These are phyloP conservation scores for Oreocharis arfaki DNA, from an alignment of 2,113 vertebrate species.

Conservation along the genomic window DNA sequence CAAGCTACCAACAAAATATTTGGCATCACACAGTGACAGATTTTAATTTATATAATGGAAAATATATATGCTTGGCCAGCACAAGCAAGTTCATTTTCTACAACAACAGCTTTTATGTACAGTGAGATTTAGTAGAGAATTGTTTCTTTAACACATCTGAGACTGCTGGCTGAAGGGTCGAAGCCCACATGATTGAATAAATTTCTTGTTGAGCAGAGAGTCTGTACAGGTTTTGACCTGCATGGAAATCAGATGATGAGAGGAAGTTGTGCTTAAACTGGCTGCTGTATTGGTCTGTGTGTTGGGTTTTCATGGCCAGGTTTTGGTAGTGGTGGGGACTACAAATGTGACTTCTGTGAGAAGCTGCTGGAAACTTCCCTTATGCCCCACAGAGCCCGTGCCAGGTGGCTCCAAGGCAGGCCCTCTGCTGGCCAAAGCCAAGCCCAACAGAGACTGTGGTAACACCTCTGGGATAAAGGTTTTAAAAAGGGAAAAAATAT, in stretches of 20 bases:
- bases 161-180: neutral
- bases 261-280: neutral
- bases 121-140: neutral
- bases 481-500: accelerated
- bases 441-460: too few species aligned
- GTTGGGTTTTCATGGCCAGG: neutral
- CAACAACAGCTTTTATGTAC: neutral
- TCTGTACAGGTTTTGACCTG: neutral
- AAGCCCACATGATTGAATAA: neutral
- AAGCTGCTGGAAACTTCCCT: neutral
- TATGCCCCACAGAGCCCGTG: too few species aligned
- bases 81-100: neutral
- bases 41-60: neutral
- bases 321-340: neutral
- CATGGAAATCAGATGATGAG: neutral
- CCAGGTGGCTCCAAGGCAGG: neutral
- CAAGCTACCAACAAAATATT: neutral
- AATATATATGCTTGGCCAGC: neutral
- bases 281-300: neutral
- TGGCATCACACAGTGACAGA: neutral
- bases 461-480: neutral
- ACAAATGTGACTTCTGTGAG: neutral
- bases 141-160: neutral
- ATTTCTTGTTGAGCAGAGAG: neutral
- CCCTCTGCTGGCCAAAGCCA: neutral